These are phyloP conservation scores for Eupithecia tripunctaria DNA, from an alignment of 2,888 invertebrate species.

Conservation along the genomic window DNA sequence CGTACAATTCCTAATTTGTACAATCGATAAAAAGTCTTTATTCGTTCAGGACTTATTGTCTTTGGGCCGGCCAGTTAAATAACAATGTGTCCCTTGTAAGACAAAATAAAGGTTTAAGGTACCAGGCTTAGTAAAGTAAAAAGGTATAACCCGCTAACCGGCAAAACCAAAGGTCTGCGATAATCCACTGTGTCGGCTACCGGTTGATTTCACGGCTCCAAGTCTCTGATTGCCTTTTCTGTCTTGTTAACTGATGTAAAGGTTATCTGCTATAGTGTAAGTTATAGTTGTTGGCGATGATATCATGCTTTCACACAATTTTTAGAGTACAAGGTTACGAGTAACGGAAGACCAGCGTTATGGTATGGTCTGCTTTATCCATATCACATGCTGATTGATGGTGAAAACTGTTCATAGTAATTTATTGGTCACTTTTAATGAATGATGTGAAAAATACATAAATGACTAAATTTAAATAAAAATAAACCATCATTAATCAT, in stretches of 20 bases:
- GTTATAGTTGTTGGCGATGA: not conserved
- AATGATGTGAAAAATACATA: too few relatives aligned
- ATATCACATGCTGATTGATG: too few relatives aligned
- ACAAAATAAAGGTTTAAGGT: not conserved
- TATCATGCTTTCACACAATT: too few relatives aligned
- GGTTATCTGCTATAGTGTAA: slow-evolving; percentile 12
- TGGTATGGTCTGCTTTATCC: too few relatives aligned
- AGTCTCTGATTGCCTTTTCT: slow-evolving; percentile 26
- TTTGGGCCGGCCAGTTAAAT: not conserved
- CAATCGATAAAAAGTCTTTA: too few relatives aligned
- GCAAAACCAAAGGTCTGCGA: slow-evolving; percentile 10
- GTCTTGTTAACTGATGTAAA: not conserved
- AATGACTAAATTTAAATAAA: too few relatives aligned
- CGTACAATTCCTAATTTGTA: too few relatives aligned
- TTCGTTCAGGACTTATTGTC: not conserved
- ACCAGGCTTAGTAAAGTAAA: not conserved
- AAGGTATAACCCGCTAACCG: slow-evolving; percentile 14
- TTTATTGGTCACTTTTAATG: too few relatives aligned
- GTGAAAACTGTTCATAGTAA: too few relatives aligned
- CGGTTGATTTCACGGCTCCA: slow-evolving; percentile 53
- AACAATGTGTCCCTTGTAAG: not conserved
- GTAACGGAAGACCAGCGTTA: too few relatives aligned
- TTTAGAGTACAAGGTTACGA: not conserved
- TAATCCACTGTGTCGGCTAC: slow-evolving; percentile 45
- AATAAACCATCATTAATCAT: too few relatives aligned